Evolutionary conservation across 2,888 invertebrate genomes (phyloP).

Genomic region (Junonia oenone): DNA sequence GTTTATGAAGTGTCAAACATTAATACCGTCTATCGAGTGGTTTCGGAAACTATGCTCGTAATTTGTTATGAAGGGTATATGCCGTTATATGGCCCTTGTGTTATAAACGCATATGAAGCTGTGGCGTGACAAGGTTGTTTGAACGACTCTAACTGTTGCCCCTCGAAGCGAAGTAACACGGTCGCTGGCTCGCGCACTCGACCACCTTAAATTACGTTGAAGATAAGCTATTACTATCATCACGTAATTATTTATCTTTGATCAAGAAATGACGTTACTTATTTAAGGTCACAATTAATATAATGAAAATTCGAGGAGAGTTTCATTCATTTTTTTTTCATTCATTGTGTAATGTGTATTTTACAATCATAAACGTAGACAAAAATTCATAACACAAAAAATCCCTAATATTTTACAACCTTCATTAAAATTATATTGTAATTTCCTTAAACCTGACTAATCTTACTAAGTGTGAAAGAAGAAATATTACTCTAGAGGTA

Average conservation of each 20-base stretch:
- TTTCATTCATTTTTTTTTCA: too few species aligned
- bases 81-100: constrained; percentile 49
- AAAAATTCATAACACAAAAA: not conserved
- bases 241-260: constrained; percentile 17
- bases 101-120: constrained; percentile 30
- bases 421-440: not conserved
- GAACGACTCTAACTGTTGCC: constrained; percentile 64
- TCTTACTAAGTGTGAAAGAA: not conserved
- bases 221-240: constrained; percentile 14
- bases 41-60: constrained; percentile 27
- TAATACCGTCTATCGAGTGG: constrained; percentile 35
- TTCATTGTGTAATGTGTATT: too few species aligned
- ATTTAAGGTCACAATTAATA: not conserved
- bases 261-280: constrained; percentile 4
- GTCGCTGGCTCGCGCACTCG: constrained; percentile 13
- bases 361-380: too few species aligned
- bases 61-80: constrained; percentile 55
- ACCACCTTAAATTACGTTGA: constrained; percentile 14
- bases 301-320: not conserved
- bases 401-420: not conserved
- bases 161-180: constrained; percentile 9
- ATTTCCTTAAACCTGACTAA: not conserved
- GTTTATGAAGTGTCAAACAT: constrained; percentile 46
- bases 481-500: not conserved
- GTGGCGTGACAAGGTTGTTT: constrained; percentile 66